phyloP scores from a whole-genome alignment of 1,140 invertebrate species.

The Formica exsecta region DNA sequence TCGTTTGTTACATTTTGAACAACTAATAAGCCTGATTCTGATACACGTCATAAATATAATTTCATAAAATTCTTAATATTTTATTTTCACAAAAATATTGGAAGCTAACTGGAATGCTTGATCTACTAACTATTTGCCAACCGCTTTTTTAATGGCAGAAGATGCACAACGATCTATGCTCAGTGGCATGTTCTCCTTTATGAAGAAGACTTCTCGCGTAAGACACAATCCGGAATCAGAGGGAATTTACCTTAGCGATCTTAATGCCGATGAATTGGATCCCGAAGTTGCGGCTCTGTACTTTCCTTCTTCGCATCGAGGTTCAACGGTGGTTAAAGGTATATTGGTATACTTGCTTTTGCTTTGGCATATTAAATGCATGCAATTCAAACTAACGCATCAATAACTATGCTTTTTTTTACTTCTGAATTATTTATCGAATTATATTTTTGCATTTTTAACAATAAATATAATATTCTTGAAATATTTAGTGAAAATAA shows the following conservation, averaged over 20 bases:
- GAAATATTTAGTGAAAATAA: not conserved
- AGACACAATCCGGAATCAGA: constrained; percentile 91
- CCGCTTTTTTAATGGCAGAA: constrained; percentile 81
- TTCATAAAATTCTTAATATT: constrained; percentile 22
- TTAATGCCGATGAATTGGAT: constrained; percentile 95
- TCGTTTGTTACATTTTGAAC: constrained; percentile 14
- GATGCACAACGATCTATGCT: constrained; percentile 92
- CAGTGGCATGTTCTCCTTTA: constrained; percentile 96
- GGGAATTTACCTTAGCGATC: constrained; percentile 97
- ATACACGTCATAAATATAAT: constrained; percentile 39
- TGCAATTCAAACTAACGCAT: constrained; percentile 20
- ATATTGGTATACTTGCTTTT: constrained; percentile 60
- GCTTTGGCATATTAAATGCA: constrained; percentile 34
- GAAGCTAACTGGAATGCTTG: constrained; percentile 46
- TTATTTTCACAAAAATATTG: not conserved
- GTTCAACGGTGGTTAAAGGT: constrained; percentile 80
- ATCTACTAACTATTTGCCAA: constrained; percentile 77
- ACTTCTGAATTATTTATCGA: not conserved
- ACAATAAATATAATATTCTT: not conserved
- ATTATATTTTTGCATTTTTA: constrained; percentile 14
- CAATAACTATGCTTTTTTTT: not conserved
- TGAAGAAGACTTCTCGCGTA: constrained; percentile 92
- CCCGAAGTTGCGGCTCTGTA: constrained; percentile 96
- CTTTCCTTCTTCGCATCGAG: constrained; percentile 89
- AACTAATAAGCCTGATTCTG: constrained; percentile 29